Base-by-base conservation (phyloP, 2,113 vertebrate genomes). In the Percina caprodes region DNA sequence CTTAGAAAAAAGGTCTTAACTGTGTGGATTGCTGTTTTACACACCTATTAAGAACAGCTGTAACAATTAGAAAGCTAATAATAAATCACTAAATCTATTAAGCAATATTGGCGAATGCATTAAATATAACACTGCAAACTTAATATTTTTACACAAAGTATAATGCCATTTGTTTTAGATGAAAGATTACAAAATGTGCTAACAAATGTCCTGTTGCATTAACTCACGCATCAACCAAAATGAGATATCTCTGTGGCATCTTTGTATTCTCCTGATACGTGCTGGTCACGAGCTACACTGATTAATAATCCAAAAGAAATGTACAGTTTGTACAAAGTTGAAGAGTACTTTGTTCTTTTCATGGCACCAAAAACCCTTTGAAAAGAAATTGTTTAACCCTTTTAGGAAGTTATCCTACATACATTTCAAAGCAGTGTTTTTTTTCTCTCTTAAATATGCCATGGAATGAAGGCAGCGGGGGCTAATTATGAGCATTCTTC, bases 401-500 rank as follows among this genome's bases (percentile, higher is more conserved):
- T 96, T 95, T 94, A 95, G 94, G 95, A 96, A 96, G 95, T 96
- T 94, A 96, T 96, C 93, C 92, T 94, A 93, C 94, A 95, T 93
- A 94, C 88, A 96, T 95, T 96, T 96, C 95, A 96, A 96, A 97
- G 95, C 91, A 92, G 89, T 89, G 71, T 83, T 85, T 82, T 83
- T 85, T 86, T 88, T 69, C 92, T 24, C 93, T 94, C 94, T 92
- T 94, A 96, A 97, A 96, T 93, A 95, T 96, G 95, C 95, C 92
- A 88, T 82, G 95, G 96, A 97, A 96, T 96, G 95, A 97, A 96
- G 96, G 96, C 93, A 92, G 93, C 88, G 94, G 92, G 75, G 94
- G 95, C 96, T 98, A 97, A 98, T 99, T 97, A 97, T 89, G 94
- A 96, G 93, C 97, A 99, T 98, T 99, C 97, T 96, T 97, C 92